Evolutionary conservation across 1,140 invertebrate genomes (phyloP), one percentile per base, ranked within the genome.

Genomic region (Alviniconcha marisindica): DNA sequence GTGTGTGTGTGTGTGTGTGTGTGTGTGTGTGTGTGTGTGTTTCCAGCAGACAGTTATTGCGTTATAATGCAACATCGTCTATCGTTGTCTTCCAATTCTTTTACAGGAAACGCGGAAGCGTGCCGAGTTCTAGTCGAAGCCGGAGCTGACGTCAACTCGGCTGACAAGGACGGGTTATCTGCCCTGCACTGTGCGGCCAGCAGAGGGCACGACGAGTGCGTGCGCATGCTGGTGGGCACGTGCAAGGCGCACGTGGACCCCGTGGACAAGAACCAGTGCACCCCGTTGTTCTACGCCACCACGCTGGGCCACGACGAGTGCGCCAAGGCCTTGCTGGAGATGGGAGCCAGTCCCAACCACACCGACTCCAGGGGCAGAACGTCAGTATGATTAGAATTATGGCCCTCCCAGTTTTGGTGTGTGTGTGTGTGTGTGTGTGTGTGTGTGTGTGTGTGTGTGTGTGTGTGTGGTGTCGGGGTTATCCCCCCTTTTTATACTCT

Each of bases 111-210:
- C 81, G 95, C 96, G 1, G 97, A 98, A 87, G 98, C 98, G 0
- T 96, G 99, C 81, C 94, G 97, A 33, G 95, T 96, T 2, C 92
- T 99, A 48, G 95, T 98, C 1, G 96, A 97, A 91, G 96, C 96
- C 7, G 97, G 97, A 12, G 96, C 96, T 12, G 95, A 95, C 69
- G 95, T 97, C 0, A 95, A 96, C 89, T 95, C 96, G 31, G 93
- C 95, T 18, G 97, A 98, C 94, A 96, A 96, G 94, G 95, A 95
- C 91, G 94, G 94, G 54, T 90, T 95, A 0, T 93, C 89, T 92
- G 98, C 97, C 0, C 92, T 99, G 28, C 98, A 99, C 91, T 99
- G 98, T 93, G 98, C 98, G 0, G 97, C 98, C 0, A 98, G 97
- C 24, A 94, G 98, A 83, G 99, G 99, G 4, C 97, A 99, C 91